phyloP scores from a whole-genome alignment of 2,113 vertebrate species.

The Holacanthus passer region DNA sequence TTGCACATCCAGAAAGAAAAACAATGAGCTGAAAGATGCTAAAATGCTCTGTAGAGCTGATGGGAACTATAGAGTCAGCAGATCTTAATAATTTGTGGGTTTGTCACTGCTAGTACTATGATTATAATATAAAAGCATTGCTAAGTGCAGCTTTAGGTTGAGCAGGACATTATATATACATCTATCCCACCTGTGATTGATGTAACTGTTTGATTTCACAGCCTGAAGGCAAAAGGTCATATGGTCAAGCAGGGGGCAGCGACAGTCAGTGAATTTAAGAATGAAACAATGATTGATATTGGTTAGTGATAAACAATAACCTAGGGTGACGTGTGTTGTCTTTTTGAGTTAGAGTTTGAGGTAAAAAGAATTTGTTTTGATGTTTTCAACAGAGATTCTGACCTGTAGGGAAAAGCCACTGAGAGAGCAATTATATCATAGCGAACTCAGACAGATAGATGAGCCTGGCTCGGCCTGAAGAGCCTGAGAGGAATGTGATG shows the following conservation, averaged over 20 bases:
- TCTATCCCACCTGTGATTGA: neutral
- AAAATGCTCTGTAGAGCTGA: neutral
- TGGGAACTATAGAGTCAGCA: neutral
- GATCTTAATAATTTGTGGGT: neutral
- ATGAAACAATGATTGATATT: constrained; percentile 12
- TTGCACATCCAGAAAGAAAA: neutral
- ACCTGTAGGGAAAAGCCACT: no score
- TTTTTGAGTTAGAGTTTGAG: no score
- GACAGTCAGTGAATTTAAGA: neutral
- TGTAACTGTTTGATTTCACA: neutral
- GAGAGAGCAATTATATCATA: neutral
- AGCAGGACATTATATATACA: neutral
- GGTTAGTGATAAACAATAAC: constrained; percentile 1
- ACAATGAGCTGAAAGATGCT: neutral
- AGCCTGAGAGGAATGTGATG: neutral
- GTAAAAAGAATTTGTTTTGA: no score
- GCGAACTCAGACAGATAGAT: neutral
- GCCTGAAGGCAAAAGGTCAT: neutral
- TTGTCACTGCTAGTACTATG: no score
- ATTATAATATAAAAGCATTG: neutral
- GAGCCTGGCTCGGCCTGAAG: neutral
- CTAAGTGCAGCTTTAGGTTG: neutral
- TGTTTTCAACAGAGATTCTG: no score
- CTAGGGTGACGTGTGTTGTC: no score
- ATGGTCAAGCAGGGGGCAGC: constrained; percentile 2